A percentile compares a stretch with the other conserved stretches of the same genome.
phyloP scores from a whole-genome alignment of 2,888 invertebrate genomes.

The Metacarcinus magister region DNA sequence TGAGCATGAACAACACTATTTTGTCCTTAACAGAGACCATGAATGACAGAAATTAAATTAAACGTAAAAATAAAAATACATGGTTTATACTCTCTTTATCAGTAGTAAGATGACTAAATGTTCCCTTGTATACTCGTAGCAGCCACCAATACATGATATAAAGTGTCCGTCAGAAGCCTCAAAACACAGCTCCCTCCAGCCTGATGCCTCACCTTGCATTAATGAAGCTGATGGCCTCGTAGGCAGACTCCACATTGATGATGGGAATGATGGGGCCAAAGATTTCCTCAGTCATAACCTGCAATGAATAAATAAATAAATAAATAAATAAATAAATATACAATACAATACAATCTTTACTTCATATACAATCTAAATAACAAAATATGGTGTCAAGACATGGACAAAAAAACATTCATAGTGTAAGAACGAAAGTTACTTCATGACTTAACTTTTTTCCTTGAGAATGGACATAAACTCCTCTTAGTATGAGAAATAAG shows the following conservation, averaged over 20 bases:
- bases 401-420: no score
- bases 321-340: not conserved
- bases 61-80: no score
- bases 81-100: not conserved
- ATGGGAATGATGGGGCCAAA: constrained; percentile 98
- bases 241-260: constrained; percentile 91
- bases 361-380: not conserved
- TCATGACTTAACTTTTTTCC: no score
- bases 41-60: no score
- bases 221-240: constrained; percentile 96
- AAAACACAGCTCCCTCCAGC: not conserved
- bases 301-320: not conserved
- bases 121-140: not conserved
- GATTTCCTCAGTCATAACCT: constrained; percentile 92
- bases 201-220: constrained; percentile 88
- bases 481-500: no score
- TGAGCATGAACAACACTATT: not conserved
- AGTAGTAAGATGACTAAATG: not conserved
- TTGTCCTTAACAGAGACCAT: not conserved
- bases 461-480: no score
- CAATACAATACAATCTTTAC: not conserved
- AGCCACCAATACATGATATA: not conserved
- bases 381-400: not conserved
- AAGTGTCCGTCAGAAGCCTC: not conserved
- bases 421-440: no score